Evolutionary conservation across 2,888 invertebrate genomes (phyloP).

Genomic region (Calameuta filiformis): DNA sequence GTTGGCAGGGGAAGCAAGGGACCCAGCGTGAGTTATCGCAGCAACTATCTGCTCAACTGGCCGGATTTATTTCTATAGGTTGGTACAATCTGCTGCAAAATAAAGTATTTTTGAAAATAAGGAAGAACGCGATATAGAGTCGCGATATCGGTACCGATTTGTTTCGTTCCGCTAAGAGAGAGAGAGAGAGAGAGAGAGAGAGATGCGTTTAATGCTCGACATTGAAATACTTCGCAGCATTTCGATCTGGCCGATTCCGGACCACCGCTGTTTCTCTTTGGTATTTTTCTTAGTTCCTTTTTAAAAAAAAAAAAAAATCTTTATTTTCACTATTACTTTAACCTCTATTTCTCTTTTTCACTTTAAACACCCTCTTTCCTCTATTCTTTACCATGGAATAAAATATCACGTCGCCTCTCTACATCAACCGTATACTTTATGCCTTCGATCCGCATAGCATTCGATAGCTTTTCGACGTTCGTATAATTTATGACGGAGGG

Average conservation of each 20-base stretch:
- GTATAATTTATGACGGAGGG: too few species aligned
- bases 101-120: slow-evolving; percentile 56
- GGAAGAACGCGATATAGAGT: slow-evolving; percentile 33
- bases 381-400: too few species aligned
- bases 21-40: slow-evolving; percentile 56
- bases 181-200: slow-evolving; percentile 23
- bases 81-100: slow-evolving; percentile 60
- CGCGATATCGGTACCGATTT: slow-evolving; percentile 42
- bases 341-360: too few species aligned
- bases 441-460: too few species aligned
- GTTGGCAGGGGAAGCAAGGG: slow-evolving; percentile 24
- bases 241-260: not conserved
- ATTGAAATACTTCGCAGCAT: not conserved
- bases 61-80: slow-evolving; percentile 60
- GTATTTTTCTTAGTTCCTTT: not conserved
- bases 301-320: too few species aligned
- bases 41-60: slow-evolving; percentile 59
- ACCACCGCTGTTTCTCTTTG: not conserved
- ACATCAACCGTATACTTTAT: too few species aligned
- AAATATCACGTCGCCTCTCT: too few species aligned
- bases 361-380: too few species aligned
- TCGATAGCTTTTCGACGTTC: too few species aligned
- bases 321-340: too few species aligned
- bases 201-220: slow-evolving; percentile 24
- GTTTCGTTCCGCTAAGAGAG: slow-evolving; percentile 19